Evolutionary conservation across 2,888 invertebrate species (phyloP).

Genomic region (Sipha maydis): DNA sequence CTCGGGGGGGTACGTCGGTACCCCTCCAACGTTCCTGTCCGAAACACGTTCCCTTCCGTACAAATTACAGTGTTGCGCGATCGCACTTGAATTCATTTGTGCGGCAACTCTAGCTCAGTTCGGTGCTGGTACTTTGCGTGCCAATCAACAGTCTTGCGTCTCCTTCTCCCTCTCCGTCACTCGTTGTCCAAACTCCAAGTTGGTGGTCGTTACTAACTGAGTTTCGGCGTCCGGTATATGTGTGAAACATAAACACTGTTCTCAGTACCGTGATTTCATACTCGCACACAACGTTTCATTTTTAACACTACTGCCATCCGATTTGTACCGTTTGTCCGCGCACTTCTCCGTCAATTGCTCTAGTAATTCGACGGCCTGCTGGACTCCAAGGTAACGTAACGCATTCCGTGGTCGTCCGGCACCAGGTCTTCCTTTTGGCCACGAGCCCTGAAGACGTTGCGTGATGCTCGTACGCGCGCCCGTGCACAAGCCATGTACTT

Average conservation of each 20-base stretch:
- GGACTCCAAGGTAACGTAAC: constrained; percentile 48
- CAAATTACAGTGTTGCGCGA: constrained; percentile 53
- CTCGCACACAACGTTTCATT: neutral
- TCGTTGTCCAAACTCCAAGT: neutral
- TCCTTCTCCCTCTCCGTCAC: neutral
- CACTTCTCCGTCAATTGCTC: neutral
- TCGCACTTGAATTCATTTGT: constrained; percentile 35
- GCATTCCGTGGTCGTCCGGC: neutral
- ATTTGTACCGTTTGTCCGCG: neutral
- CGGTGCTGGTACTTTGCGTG: constrained; percentile 12
- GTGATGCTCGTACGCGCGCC: neutral
- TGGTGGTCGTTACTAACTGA: constrained; percentile 44
- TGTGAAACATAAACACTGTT: neutral
- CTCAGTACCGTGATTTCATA: neutral
- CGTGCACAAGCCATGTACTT: neutral
- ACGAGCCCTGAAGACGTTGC: neutral
- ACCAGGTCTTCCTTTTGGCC: neutral
- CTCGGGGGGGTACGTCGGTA: constrained; percentile 22
- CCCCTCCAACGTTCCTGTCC: neutral
- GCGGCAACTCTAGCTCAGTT: constrained; percentile 20
- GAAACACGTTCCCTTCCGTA: constrained; percentile 47
- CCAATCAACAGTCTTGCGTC: constrained; percentile 58
- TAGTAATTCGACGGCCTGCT: neutral
- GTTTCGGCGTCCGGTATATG: constrained; percentile 3
- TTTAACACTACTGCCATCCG: neutral